A percentile compares a stretch with the other conserved stretches of the same genome.
phyloP scores from a whole-genome alignment of 2,888 invertebrate species.

The Bembecia ichneumoniformis region DNA sequence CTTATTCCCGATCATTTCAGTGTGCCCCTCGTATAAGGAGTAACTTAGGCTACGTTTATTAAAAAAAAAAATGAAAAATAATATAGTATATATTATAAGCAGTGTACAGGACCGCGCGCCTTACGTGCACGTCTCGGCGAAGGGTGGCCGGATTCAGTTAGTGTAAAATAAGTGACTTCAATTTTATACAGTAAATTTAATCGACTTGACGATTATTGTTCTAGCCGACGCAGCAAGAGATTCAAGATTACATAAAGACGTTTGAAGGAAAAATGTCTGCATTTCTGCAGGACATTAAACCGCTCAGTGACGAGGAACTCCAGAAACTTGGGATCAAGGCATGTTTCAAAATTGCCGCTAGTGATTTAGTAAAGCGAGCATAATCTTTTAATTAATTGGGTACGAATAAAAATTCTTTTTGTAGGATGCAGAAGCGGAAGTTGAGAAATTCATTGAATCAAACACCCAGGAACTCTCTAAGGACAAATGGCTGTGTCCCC shows the following conservation, averaged over 20 bases:
- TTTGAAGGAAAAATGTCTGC: conserved; percentile 94
- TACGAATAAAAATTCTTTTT: conserved; percentile 30
- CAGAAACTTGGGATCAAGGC: conserved; percentile 87
- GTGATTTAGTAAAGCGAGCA: background rate
- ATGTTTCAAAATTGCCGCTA: conserved; percentile 17
- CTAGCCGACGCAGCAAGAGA: conserved; percentile 78
- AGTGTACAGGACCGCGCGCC: too few relatives aligned
- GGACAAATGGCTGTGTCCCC: conserved; percentile 98
- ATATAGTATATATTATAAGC: too few relatives aligned
- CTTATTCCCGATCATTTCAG: too few relatives aligned
- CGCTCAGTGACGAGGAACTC: conserved; percentile 82
- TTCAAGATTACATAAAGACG: conserved; percentile 81
- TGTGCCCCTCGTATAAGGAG: too few relatives aligned
- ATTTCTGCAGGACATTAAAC: conserved; percentile 84
- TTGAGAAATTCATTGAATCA: conserved; percentile 94
- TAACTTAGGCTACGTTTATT: too few relatives aligned
- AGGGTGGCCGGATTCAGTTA: too few relatives aligned
- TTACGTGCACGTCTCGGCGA: too few relatives aligned
- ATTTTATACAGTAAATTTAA: too few relatives aligned
- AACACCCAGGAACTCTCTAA: conserved; percentile 97
- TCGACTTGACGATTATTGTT: conserved; percentile 10
- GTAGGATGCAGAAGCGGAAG: conserved; percentile 77
- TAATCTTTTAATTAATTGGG: conserved; percentile 42
- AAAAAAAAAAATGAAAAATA: too few relatives aligned
- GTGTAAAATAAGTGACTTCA: too few relatives aligned